Evolutionary conservation across 2,888 invertebrate genomes (phyloP), one percentile per base, ranked within the genome.

Genomic region (Phania funesta): DNA sequence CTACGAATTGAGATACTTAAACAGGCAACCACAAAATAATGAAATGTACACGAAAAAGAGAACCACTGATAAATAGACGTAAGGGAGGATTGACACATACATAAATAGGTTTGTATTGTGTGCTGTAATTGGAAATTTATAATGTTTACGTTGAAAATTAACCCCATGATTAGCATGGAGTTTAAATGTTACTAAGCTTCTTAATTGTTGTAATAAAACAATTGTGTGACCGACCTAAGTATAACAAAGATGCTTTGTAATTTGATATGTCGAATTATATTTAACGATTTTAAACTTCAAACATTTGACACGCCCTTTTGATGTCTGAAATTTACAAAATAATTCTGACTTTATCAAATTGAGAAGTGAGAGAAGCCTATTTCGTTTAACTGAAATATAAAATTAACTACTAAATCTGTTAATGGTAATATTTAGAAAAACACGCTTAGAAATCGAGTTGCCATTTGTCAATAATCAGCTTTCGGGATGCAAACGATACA

Each of bases 131-230:
- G 56, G 54, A 20, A 46, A 26, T 65, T 74, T 46, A 74, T 64
- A 56, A 64, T 64, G 64, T 74, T 74, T 74, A 65, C 54, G 64
- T 46, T 56, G 24, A 20, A 65, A 74, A 74, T 74, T 74, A 74
- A 65, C 74, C 54, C 74, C 74, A 65, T 65, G 74, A 65, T 65
- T 65, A 56, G 35, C 35, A 22, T 22, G 13, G 26, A 52, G 52
- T 67, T 67, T 64, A 56, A 56, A 38, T 74, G 64, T 65, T 56
- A 46, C 46, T 56, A 46, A 56, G 64, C 65, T 46, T 56, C 54
- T 64, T 54, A 64, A 56, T 65, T 56, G 46, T 32, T 46, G 64
- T 74, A 65, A 65, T 74, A 65, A 74, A 74, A 46, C n/a, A 44
- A 18, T 64, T 65, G 7, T 18, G n/a, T 74, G 74, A 74, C 73